Evolutionary conservation across 1,140 invertebrate species (phyloP), one percentile per base, ranked within the genome.

Genomic region (Asobara japonica): DNA sequence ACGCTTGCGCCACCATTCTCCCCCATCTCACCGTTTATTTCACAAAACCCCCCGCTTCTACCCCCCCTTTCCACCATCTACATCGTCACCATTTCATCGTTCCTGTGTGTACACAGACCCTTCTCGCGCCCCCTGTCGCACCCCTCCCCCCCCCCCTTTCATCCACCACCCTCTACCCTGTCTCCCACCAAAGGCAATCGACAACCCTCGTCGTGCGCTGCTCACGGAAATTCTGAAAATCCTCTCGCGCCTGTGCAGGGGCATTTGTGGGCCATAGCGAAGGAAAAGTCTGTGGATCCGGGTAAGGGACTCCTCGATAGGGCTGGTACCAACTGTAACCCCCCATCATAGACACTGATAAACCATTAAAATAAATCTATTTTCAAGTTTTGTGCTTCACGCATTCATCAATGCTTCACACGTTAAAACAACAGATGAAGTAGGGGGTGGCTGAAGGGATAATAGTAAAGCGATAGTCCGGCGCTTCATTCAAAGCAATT

Each of bases 1-100:
- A 85, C 83, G 83, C 84, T 81, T 84, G 84, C 84, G 84, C 84
- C 73, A 77, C 78, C 80, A 80, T 76, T 70, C 72, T 69, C 25
- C 51, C 71, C 51, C 48, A 25, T 16, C 45, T 69, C 27, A 33
- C 18, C 48, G 20, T 56, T 31, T 33, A 22, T 60, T 20, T 30
- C 18, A 18, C 41, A 56, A 38, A n/a, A 38, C 33, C 13, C 60
- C 27, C 60, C 29, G n/a, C 31, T 29, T 13, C 22, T 30, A 16
- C 1, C 60, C 10, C 25, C 27, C 25, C 60, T 29, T 48, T 48
- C n/a, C 27, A 8, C 51, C 60, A 30, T 62, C 29, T n/a, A 30
- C 29, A 62, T 31, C 27, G 45, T 60, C 16, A 31, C 45, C 66
- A 62, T 33, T 16, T 62, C n/a, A 62, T 31, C 29, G 27, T 62